phyloP scores from a whole-genome alignment of 2,113 vertebrate genomes.

The Centropristis striata region DNA sequence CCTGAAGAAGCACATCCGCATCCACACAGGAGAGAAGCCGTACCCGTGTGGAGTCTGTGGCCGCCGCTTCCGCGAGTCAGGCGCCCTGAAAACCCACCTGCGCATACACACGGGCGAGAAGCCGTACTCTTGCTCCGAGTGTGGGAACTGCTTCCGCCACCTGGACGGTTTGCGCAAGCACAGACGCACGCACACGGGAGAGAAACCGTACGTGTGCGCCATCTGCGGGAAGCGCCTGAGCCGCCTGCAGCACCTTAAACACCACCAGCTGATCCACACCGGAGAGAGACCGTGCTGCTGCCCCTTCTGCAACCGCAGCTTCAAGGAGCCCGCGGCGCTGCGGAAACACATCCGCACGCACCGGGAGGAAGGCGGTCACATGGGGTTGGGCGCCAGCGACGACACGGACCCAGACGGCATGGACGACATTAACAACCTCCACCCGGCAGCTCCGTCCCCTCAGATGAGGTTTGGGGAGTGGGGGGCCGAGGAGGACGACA shows the following conservation, averaged over 20 bases:
- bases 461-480: conserved; percentile 87
- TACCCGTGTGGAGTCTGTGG: conserved; percentile 86
- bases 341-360: conserved; percentile 86
- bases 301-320: conserved; percentile 86
- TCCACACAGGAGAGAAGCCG: conserved; percentile 88
- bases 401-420: conserved; percentile 73
- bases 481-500: conserved; percentile 84
- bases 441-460: conserved; percentile 79
- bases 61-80: conserved; percentile 86
- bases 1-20: conserved; percentile 88
- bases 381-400: conserved; percentile 58
- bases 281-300: conserved; percentile 87
- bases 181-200: conserved; percentile 87
- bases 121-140: conserved; percentile 86
- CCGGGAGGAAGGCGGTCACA: conserved; percentile 77
- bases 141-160: conserved; percentile 87
- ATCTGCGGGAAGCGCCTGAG: conserved; percentile 87
- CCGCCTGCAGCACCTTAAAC: conserved; percentile 88
- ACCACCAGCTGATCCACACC: conserved; percentile 89
- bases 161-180: conserved; percentile 87
- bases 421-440: conserved; percentile 81
- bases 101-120: conserved; percentile 89
- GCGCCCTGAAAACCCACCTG: conserved; percentile 87
- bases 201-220: conserved; percentile 86
- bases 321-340: conserved; percentile 85